Base-by-base conservation (phyloP, 2,797 vertebrate genomes). In the Schizopygopsis pylzovi region DNA sequence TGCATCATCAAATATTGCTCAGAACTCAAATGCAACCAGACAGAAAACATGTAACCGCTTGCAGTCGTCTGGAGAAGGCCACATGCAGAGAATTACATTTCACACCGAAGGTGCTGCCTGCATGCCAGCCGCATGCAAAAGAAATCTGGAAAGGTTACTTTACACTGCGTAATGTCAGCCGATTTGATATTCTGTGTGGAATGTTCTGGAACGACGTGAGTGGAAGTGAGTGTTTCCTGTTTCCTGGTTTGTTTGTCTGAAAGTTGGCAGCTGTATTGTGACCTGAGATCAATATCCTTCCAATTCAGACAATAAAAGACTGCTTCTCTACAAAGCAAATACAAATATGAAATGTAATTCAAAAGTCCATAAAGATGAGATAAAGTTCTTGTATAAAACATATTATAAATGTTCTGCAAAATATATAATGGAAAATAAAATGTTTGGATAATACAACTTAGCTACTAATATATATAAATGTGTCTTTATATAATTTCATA, bases 401-500 rank as follows among this genome's bases (percentile, higher is more conserved):
- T 87, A 85, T 86, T 90, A 88, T 72, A 82, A 47, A 83, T 71
- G 83, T 84, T 81, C 82, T 80, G 54, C 80, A 85, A 93, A 89
- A 89, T 89, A 89, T 84, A 88, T 90, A 91, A 92, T 92, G 91
- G 91, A 89, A 92, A 87, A 89, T 89, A 85, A 83, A 83, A 87
- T 41, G 86, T 93, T 94, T 90, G 84, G 67, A 85, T 88, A 88
- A 81, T 67, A 85, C 67, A 73, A 72, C 82, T 83, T 76, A 65
- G 49, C n/a, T 70, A 81, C 54, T 87, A 85, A 92, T 84, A 87
- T 84, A 87, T 86, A 83, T 88, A 88, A 85, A 87, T 72, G 75
- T 85, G 76, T 87, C 79, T 82, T 87, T 87, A 85, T 84, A 90
- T 87, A 82, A 79, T 85, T 86, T 86, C 75, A 52, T 86, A 86